Percentiles rank a stretch among this genome's conserved stretches.
Conservation (phyloP, 2,113 vertebrate genomes). For the Actenoides lindsayi region DNA sequence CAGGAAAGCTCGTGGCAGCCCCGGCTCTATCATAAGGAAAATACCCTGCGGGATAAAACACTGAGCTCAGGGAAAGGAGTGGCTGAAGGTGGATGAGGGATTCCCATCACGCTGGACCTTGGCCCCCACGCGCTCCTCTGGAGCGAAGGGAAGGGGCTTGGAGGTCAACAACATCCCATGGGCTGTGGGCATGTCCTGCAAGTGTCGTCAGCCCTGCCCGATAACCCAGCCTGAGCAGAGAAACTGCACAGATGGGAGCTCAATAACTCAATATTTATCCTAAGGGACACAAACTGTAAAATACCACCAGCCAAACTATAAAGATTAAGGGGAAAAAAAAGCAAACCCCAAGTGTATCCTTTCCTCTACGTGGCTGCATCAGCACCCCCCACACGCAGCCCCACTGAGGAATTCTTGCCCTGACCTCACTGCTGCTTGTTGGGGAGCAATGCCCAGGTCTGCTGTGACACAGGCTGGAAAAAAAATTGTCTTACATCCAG, state of each 20-base stretch:
- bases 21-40: not conserved
- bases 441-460: not conserved
- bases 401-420: not conserved
- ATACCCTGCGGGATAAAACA: not conserved
- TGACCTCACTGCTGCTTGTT: accelerated
- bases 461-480: not conserved
- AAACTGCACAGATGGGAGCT: accelerated
- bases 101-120: accelerated
- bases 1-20: accelerated
- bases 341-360: accelerated
- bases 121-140: accelerated
- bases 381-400: not conserved
- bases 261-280: no score
- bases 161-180: accelerated
- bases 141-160: not conserved
- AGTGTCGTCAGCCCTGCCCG: not conserved
- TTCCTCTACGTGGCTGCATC: not conserved
- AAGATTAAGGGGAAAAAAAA: not conserved
- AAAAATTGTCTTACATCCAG: not conserved
- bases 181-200: accelerated
- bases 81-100: accelerated
- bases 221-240: not conserved
- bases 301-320: not conserved
- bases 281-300: not conserved
- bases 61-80: accelerated